Evolutionary conservation across 2,888 invertebrate genomes (phyloP).

Genomic region (Drosophila phalerata): DNA sequence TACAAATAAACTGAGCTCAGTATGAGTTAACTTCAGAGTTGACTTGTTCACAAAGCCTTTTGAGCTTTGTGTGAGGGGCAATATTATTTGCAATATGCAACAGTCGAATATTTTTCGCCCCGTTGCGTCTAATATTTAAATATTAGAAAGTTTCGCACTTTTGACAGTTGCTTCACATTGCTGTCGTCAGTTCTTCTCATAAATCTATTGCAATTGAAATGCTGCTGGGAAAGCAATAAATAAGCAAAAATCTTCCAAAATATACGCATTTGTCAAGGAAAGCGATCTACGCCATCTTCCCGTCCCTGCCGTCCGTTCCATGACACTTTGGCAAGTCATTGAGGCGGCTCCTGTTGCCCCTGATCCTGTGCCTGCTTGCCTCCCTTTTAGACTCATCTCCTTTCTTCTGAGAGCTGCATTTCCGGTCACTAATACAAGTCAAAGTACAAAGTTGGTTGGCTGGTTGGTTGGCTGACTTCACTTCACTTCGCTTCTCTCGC

Average conservation of each 20-base stretch:
- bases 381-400: neutral
- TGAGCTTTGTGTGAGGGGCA: neutral
- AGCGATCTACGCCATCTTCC: slow-evolving; percentile 1
- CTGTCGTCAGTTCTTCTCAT: slow-evolving; percentile 42
- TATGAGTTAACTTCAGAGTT: neutral
- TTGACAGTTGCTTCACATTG: slow-evolving; percentile 30
- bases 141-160: slow-evolving; percentile 48
- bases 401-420: slow-evolving; percentile 68
- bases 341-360: slow-evolving; percentile 61
- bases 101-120: slow-evolving; percentile 30
- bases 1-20: slow-evolving; percentile 1
- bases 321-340: slow-evolving; percentile 65
- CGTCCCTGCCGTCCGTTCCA: neutral
- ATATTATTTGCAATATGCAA: slow-evolving; percentile 27
- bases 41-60: neutral
- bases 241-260: slow-evolving; percentile 65
- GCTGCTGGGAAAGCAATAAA: slow-evolving; percentile 66
- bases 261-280: slow-evolving; percentile 51
- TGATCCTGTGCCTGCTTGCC: slow-evolving; percentile 44
- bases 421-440: slow-evolving; percentile 82
- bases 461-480: slow-evolving; percentile 39
- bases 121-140: slow-evolving; percentile 47
- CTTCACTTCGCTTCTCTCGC: slow-evolving; percentile 42
- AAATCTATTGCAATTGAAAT: slow-evolving; percentile 72
- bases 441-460: slow-evolving; percentile 77